Evolutionary conservation across 2,888 invertebrate genomes (phyloP), one percentile per base, ranked within the genome.

Genomic region (Adineta ricciae): DNA sequence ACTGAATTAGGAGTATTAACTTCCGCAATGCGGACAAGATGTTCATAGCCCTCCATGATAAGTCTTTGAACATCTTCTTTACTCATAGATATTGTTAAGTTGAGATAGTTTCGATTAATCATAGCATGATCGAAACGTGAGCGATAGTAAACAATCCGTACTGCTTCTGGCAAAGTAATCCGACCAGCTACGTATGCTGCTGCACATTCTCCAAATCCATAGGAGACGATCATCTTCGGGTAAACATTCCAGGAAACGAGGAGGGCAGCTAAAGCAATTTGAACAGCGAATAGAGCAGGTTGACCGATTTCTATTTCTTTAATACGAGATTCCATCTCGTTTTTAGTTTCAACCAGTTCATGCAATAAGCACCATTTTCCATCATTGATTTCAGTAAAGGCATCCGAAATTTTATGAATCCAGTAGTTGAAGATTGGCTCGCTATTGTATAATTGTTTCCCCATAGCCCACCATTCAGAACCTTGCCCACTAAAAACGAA

Each of bases 391-490:
- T 50, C 19, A 50, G 2, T 9, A 9, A 50, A 9, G 14, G 14
- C 50, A 19, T 50, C 50, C 50, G 86, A 86, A 50, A 86, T 86
- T 7, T 83, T 46, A n/a, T 85, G 73, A 16, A 87, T 64, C 24
- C 56, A 83, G 16, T 64, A 41, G 32, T 84, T 83, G 49, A 84
- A 87, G 14, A 87, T 86, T 0, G 83, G 84, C 41, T 87, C 87
- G 24, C 54, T 83, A 27, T 84, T 82, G 83, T 85, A 87, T 8
- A 87, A 84, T n/a, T 73, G 82, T 36, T 86, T 82, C 0, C 87
- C 87, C 87, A 87, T 87, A 32, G 84, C 85, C 78, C 72, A 82
- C 54, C 86, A 86, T 52, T 87, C 86, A 46, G 86, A 86, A 1
- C 87, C 87, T n/a, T 87, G 87, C 27, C 84, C 84, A n/a, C 73